Base-by-base conservation (phyloP, 2,113 vertebrate genomes). In the Octodon degus region DNA sequence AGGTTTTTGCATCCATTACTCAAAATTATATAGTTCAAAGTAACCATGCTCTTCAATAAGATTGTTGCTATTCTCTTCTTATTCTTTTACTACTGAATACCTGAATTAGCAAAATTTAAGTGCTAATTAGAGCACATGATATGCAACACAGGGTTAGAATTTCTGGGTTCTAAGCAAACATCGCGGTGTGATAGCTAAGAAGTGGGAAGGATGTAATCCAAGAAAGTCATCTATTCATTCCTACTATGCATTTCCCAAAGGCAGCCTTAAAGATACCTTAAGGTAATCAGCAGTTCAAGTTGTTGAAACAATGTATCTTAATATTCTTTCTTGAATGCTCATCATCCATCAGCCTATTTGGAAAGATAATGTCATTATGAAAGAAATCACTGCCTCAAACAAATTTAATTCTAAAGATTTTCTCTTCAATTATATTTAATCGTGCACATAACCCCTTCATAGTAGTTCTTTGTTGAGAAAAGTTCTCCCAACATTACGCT, bases 51-150 rank as follows among this genome's bases (percentile, higher is more conserved):
- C 43, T 86, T 32, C 79, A 97, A 55, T 37, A 5, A 79, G 68
- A 83, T 43, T 47, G 4, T 93, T 82, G 7, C 62, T 63, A 68
- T 25, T 47, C 25, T 47, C 8, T 94, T 82, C 7, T 74, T 70
- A 68, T 30, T 37, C 20, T 79, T 65, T 72, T 40, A 43, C 17
- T 79, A 80, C 2, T 19, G 2, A 62, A 43, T 4, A 86, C 43
- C 7, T 79, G 50, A 93, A 83, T 67, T 97, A 86, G 5, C 34
- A 92, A 47, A 32, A 93, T 80, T 63, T 67, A 95, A 94, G 34
- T 9, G 11, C 60, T 34, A 86, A 89, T 30, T 68, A 96, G 58
- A 74, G 13, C 89, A 40, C 81, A 30, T 50, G 84, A 62, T 55
- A 24, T 20, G n/a, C 7, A 90, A 47, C 1, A 32, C 8, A 2